These are phyloP conservation scores for Caranx ignobilis DNA, from an alignment of 2,113 vertebrate genomes.

Conservation along the genomic window DNA sequence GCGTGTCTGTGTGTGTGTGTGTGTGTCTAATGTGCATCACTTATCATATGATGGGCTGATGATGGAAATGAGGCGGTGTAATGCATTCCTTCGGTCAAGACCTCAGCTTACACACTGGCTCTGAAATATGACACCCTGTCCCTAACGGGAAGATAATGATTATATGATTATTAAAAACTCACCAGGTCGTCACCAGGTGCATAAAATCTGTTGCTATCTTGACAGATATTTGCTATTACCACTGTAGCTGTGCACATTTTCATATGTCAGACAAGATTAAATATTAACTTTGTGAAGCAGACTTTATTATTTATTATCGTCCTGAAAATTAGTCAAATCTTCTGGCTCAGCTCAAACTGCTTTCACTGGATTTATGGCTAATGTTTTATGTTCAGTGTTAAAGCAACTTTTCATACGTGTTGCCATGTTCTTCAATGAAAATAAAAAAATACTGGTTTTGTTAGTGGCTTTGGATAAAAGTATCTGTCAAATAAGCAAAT, in stretches of 20 bases:
- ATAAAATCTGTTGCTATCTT: not conserved
- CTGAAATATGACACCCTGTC: slow-evolving; percentile 58
- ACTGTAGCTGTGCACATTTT: not conserved
- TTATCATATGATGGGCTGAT: slow-evolving; percentile 59
- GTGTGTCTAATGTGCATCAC: slow-evolving; percentile 57
- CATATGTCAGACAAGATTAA: not conserved
- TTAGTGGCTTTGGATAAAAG: too few species aligned
- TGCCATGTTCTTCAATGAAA: too few species aligned
- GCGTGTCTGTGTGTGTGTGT: slow-evolving; percentile 40
- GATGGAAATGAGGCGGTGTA: slow-evolving; percentile 43
- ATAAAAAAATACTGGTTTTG: too few species aligned
- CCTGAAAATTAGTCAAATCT: not conserved
- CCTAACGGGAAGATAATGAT: slow-evolving; percentile 56
- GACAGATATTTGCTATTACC: not conserved
- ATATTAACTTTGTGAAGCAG: slow-evolving; percentile 6
- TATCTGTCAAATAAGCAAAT: too few species aligned
- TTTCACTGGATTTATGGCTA: not conserved
- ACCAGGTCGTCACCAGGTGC: not conserved
- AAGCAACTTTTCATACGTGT: not conserved
- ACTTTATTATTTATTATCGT: slow-evolving; percentile 21
- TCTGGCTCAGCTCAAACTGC: not conserved
- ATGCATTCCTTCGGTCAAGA: slow-evolving; percentile 60
- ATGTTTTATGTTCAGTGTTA: not conserved
- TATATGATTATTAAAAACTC: slow-evolving; percentile 42
- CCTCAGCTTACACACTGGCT: slow-evolving; percentile 40